Base-by-base conservation (phyloP, 2,797 vertebrate species). In the Rhynchonycteris naso region DNA sequence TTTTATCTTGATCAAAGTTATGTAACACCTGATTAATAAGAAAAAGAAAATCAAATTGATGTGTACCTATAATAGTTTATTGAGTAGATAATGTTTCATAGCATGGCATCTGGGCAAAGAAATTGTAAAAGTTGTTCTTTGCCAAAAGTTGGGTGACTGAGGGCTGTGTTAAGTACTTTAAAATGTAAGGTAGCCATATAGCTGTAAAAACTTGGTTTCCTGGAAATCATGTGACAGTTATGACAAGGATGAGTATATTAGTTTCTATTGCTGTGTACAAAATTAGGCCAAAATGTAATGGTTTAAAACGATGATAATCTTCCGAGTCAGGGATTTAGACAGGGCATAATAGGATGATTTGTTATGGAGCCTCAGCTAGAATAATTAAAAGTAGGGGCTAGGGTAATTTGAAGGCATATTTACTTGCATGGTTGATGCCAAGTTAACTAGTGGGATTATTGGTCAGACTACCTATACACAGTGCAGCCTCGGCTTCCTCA, bases 81-180 rank as follows among this genome's bases (percentile, higher is more conserved):
- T 93, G 80, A 90, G 26, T 21, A 89, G 63, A 68, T 76, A 66
- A 83, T 76, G 21, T 69, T 97, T 91, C 5, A 61, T 82, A 88
- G 14, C 11, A 59, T 72, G 22, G 72, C 14, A 12, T n/a, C 24
- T 22, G 26, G 54, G 30, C 28, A 74, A 83, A 76, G 13, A 83
- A 87, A 76, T 38, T 59, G 3, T 47, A 68, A 74, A 72, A 91
- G 33, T 16, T n/a, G 11, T 56, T 90, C 30, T 26, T 43, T 65
- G 33, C 14, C 92, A 16, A 38, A 61, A 76, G 21, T 71, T 88
- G 22, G 26, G 13, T 59, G 50, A n/a, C 3, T n/a, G 26, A 84
- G 24, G 30, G 2, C 56, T 59, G 30, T 56, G 52, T 75, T 86
- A 47, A 87, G 13, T 69, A 28, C 12, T 19, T 93, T 91, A 75